A percentile compares a stretch with the other conserved stretches of the same genome.
These are phyloP conservation scores for Hyperopisus bebe DNA, from an alignment of 2,113 vertebrate genomes.

Conservation along the genomic window DNA sequence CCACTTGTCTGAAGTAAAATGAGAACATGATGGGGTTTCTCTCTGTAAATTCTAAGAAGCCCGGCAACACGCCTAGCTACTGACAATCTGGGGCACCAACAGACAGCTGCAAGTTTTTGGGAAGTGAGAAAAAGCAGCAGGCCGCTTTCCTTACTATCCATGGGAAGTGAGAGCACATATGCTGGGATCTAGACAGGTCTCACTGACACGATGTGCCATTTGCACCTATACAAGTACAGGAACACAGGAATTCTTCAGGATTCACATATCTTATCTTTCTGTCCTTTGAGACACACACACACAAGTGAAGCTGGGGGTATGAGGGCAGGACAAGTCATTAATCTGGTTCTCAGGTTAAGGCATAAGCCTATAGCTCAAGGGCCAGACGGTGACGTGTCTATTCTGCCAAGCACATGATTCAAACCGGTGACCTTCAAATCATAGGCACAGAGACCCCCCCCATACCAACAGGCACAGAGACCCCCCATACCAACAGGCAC, in stretches of 20 bases:
- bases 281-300: not conserved
- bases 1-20: not conserved
- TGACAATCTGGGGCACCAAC: not conserved
- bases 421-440: not conserved
- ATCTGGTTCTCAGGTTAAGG: not conserved
- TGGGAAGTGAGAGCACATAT: not conserved
- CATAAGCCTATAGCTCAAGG: not conserved
- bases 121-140: not conserved
- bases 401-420: not conserved
- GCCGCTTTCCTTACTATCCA: not conserved
- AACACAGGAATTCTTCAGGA: not conserved
- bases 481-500: too few relatives aligned
- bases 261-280: not conserved
- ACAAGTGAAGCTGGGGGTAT: not conserved
- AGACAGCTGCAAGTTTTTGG: not conserved
- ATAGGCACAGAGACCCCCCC: not conserved
- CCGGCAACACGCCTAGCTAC: not conserved
- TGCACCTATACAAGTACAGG: not conserved
- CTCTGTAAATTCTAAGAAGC: not conserved
- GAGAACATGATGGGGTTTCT: not conserved
- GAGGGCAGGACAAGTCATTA: too few relatives aligned
- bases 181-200: not conserved
- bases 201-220: not conserved
- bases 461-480: too few relatives aligned
- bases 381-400: not conserved